Evolutionary conservation across 2,797 vertebrate species (phyloP).

Genomic region (Enteromius radiatus): DNA sequence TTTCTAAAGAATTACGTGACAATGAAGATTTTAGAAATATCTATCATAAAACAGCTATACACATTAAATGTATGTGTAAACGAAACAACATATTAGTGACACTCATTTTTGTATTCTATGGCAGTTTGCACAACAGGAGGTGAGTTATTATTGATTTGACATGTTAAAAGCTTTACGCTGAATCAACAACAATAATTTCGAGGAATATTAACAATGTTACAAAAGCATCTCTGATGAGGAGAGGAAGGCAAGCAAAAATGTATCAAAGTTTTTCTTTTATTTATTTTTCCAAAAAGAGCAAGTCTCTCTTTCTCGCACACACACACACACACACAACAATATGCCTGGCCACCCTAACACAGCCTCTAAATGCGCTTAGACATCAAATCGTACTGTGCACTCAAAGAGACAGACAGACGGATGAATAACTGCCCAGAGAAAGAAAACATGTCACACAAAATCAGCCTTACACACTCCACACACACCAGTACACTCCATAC

Average conservation of each 20-base stretch:
- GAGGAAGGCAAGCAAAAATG: neutral
- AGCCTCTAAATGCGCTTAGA: slow-evolving; percentile 12
- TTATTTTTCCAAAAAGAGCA: neutral
- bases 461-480: slow-evolving; percentile 11
- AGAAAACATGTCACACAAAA: slow-evolving; percentile 56
- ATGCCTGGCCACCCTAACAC: slow-evolving; percentile 30
- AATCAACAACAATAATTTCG: neutral
- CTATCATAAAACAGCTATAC: too few relatives aligned
- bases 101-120: neutral
- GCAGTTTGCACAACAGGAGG: neutral
- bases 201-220: neutral
- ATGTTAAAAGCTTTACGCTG: neutral
- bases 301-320: neutral
- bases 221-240: neutral
- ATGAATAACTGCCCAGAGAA: slow-evolving; percentile 47
- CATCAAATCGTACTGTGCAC: slow-evolving; percentile 57
- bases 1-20: neutral
- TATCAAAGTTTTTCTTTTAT: neutral
- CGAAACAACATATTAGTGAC: neutral
- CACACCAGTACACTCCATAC: neutral
- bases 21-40: neutral
- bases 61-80: neutral
- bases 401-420: slow-evolving; percentile 57
- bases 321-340: neutral
- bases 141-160: neutral